Evolutionary conservation across 2,797 vertebrate species (phyloP), one percentile per base, ranked within the genome.

Genomic region (Prionace glauca): DNA sequence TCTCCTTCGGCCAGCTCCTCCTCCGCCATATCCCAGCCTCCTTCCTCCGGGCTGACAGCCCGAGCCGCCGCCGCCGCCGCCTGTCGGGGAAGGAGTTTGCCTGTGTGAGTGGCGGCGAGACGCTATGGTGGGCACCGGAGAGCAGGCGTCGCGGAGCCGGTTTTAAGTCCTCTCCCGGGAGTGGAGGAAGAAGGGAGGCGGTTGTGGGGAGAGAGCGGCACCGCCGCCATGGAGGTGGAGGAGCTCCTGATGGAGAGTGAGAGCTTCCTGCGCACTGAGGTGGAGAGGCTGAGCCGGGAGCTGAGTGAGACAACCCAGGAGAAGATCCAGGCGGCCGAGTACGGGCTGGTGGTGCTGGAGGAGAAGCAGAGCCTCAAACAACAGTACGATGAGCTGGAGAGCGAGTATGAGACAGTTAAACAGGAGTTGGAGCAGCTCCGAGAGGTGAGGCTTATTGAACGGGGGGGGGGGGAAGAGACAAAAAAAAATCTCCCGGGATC

Each of bases 291-390:
- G 20, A 97, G 97, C 91, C 98, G 98, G 95, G 99, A 99, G 97
- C 98, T 99, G 96, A 97, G 98, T 20, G 99, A 99, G 95, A 99
- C 99, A 96, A 99, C 98, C 96, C 98, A 98, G 9, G 98, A 99
- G 97, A 99, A 99, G 98, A 99, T 99, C 97, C 99, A 99, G 97
- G 99, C 99, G 96, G 99, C 99, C 1, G 99, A 99, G 96, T 99
- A 99, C 62, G 99, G 99, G 95, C 97, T 99, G 96, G 99, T 97
- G 96, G 99, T 99, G 96, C 98, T 99, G 96, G 99, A 99, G 97
- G 99, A 99, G 98, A 99, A 99, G 96, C 99, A 99, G 97, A 98
- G 98, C 97, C 98, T 99, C 95, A 98, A 99, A 96, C 98, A 98
- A 97, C 98, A 98, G 95, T 98, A 98, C 26, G 99, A 99, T 26